Evolutionary conservation across 2,888 invertebrate genomes (phyloP).

Genomic region (Colostygia pectinataria): DNA sequence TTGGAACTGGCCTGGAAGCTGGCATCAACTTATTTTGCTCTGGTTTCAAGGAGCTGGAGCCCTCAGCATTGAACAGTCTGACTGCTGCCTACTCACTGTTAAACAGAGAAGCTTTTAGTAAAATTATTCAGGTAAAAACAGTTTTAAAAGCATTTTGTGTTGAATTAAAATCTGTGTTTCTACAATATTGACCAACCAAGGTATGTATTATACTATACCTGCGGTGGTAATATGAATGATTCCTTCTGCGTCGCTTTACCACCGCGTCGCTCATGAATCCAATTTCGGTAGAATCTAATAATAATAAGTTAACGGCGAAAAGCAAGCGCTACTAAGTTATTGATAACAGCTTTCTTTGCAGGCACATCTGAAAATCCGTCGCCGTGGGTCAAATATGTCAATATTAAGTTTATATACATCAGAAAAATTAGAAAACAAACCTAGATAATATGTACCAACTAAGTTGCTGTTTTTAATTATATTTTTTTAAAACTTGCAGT

Average conservation of each 20-base stretch:
- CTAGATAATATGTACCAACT: not conserved
- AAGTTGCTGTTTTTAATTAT: too few species aligned
- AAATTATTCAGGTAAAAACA: slow-evolving; percentile 84
- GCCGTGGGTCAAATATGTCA: slow-evolving; percentile 75
- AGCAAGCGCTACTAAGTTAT: too few species aligned
- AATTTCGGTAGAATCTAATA: too few species aligned
- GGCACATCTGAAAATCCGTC: slow-evolving; percentile 89
- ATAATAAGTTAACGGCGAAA: too few species aligned
- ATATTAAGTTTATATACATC: slow-evolving; percentile 39
- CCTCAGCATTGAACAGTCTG: slow-evolving; percentile 85
- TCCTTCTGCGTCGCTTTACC: too few species aligned
- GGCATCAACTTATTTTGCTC: slow-evolving; percentile 93
- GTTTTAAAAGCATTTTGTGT: not conserved
- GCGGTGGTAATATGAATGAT: too few species aligned
- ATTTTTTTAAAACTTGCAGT: too few species aligned
- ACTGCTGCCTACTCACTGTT: slow-evolving; percentile 90
- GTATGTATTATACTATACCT: too few species aligned
- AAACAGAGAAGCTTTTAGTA: slow-evolving; percentile 86
- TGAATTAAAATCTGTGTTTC: too few species aligned
- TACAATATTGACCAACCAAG: too few species aligned
- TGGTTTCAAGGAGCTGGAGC: slow-evolving; percentile 87
- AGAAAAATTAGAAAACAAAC: not conserved
- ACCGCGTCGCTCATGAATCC: too few species aligned
- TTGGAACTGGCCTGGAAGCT: slow-evolving; percentile 95
- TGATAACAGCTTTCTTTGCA: slow-evolving; percentile 55